Evolutionary conservation across 2,888 invertebrate species (phyloP).

Genomic region (Clitarchus hookeri): DNA sequence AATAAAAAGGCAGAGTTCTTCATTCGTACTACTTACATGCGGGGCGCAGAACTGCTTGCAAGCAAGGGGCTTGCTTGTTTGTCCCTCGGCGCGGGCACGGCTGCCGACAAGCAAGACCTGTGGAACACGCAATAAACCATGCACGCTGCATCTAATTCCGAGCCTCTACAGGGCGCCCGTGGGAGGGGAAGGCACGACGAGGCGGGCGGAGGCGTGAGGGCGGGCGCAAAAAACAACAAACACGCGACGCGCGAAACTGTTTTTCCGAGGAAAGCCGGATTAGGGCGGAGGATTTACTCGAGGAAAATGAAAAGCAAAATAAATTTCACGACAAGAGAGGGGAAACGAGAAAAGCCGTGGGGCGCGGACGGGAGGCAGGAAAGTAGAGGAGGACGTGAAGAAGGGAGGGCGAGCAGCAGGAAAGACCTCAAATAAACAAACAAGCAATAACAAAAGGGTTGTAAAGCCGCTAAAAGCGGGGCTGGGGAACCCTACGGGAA

Average conservation of each 20-base stretch:
- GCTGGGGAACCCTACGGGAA: slow-evolving; percentile 14
- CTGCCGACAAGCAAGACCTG: too few relatives aligned
- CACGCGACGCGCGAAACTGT: slow-evolving; percentile 12
- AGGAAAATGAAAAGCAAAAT: slow-evolving; percentile 28
- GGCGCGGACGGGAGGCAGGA: slow-evolving; percentile 5
- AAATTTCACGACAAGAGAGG: slow-evolving; percentile 17
- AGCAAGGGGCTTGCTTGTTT: too few relatives aligned
- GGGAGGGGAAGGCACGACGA: not conserved
- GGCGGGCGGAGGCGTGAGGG: not conserved
- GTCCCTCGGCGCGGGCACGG: too few relatives aligned
- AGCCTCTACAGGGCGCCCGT: not conserved
- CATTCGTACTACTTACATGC: too few relatives aligned
- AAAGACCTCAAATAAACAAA: slow-evolving; percentile 28
- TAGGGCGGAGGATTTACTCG: slow-evolving; percentile 24
- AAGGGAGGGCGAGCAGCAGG: not conserved
- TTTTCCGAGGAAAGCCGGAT: slow-evolving; percentile 29
- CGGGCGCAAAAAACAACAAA: not conserved
- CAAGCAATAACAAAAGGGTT: slow-evolving; percentile 26
- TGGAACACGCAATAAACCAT: not conserved
- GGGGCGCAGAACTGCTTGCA: too few relatives aligned
- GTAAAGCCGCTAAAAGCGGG: slow-evolving; percentile 20
- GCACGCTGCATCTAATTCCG: slow-evolving; percentile 21
- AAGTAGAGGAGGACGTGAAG: not conserved
- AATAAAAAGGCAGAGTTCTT: too few relatives aligned
- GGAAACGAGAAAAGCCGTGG: not conserved